phyloP scores from a whole-genome alignment of 1,140 invertebrate species.

The Coenobita brevimanus region DNA sequence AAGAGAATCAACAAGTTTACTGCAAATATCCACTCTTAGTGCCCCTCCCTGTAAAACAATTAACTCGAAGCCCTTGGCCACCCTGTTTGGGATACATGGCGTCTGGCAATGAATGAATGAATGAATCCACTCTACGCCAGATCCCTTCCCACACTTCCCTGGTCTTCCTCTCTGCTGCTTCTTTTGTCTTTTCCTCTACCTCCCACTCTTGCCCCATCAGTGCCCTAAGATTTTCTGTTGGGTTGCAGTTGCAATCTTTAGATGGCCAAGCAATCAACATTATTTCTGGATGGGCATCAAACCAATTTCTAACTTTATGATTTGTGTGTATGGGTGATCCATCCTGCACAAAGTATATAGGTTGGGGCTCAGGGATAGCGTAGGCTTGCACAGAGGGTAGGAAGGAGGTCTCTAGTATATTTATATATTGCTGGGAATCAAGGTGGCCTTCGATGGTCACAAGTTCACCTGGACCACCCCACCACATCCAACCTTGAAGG shows the following conservation, averaged over 20 bases:
- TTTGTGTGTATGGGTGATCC: neutral
- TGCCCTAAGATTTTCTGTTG: neutral
- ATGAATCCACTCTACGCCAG: neutral
- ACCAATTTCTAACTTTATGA: neutral
- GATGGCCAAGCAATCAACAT: neutral
- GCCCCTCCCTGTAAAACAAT: no score
- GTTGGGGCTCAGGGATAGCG: neutral
- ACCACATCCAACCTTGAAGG: neutral
- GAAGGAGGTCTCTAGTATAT: conserved; percentile 4
- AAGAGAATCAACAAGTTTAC: no score
- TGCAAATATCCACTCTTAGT: no score
- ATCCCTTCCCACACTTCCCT: neutral
- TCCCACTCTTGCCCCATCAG: neutral
- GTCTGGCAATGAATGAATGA: no score
- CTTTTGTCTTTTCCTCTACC: conserved; percentile 4
- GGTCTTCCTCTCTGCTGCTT: neutral
- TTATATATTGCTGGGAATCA: neutral
- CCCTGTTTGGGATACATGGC: no score
- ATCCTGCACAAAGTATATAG: neutral
- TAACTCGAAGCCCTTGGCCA: no score
- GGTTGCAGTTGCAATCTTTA: neutral
- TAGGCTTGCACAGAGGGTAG: neutral
- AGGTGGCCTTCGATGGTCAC: neutral
- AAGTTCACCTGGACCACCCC: neutral
- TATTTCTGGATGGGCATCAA: neutral